phyloP scores from a whole-genome alignment of 1,140 invertebrate species.

The Magallana ariakensis region DNA sequence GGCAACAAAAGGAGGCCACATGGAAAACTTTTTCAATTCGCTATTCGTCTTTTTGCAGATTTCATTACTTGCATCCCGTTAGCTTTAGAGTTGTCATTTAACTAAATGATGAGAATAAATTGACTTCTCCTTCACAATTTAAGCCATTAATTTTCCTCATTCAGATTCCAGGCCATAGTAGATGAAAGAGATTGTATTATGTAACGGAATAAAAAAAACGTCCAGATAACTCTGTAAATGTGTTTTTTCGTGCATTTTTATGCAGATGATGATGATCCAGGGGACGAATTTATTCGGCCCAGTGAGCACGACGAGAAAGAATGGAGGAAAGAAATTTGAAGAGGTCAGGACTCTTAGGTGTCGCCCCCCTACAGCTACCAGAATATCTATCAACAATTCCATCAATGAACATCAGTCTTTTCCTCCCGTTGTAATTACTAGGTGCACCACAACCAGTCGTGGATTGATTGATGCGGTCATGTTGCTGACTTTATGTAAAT shows the following conservation, averaged over 20 bases:
- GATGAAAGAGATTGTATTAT: background rate
- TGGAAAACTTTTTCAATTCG: background rate
- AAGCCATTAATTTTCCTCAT: background rate
- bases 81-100: background rate
- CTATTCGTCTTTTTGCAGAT: background rate
- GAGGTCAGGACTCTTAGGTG: no score
- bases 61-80: background rate
- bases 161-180: background rate
- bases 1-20: background rate
- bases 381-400: no score
- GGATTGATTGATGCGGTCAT: no score
- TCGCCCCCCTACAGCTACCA: no score
- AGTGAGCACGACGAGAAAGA: slow-evolving; percentile 29
- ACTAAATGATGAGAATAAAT: slow-evolving; percentile 4
- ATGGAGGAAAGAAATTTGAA: slow-evolving; percentile 4
- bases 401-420: no score
- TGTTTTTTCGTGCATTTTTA: background rate
- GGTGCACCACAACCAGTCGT: no score
- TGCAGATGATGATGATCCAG: slow-evolving; percentile 33
- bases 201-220: background rate
- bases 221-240: background rate
- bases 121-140: background rate
- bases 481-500: no score
- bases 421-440: no score
- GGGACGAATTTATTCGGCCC: slow-evolving; percentile 23